Percentiles rank a stretch among this genome's conserved stretches.
These are phyloP conservation scores for Drosophila gaucha DNA, from an alignment of 2,888 invertebrate genomes.

Conservation along the genomic window DNA sequence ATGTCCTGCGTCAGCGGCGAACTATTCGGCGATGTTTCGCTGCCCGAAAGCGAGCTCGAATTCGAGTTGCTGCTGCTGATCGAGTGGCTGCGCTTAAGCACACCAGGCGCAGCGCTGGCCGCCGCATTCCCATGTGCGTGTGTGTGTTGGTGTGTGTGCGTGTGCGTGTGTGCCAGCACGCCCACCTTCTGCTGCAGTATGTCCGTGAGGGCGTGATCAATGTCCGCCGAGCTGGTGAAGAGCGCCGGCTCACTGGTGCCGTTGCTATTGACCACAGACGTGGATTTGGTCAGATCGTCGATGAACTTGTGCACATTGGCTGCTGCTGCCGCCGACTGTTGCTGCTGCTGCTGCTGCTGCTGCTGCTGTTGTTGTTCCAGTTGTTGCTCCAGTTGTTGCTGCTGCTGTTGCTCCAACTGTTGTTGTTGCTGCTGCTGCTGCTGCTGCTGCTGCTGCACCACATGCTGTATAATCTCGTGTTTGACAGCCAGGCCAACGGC, in stretches of 20 bases:
- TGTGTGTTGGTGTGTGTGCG: conserved; percentile 16
- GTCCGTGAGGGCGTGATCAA: conserved; percentile 81
- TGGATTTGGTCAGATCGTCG: conserved; percentile 77
- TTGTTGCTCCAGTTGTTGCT: conserved; percentile 85
- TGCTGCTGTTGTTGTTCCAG: not conserved
- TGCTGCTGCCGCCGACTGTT: conserved; percentile 83
- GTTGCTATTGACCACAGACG: conserved; percentile 66
- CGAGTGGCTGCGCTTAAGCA: conserved; percentile 84
- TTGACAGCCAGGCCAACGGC: conserved; percentile 85
- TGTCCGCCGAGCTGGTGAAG: conserved; percentile 66
- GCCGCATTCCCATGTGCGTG: not conserved
- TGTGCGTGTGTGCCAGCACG: conserved; percentile 39
- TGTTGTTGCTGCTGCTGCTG: conserved; percentile 85
- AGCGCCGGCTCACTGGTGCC: conserved; percentile 66
- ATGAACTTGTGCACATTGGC: conserved; percentile 85
- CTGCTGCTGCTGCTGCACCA: conserved; percentile 86
- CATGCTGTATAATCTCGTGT: conserved; percentile 86
- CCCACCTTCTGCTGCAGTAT: conserved; percentile 75
- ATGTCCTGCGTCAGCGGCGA: conserved; percentile 84
- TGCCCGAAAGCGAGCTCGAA: conserved; percentile 60
- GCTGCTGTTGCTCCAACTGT: conserved; percentile 85
- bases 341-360: not conserved
- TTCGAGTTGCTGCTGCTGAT: conserved; percentile 80
- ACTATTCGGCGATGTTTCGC: conserved; percentile 72
- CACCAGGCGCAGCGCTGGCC: conserved; percentile 44